These are phyloP conservation scores for Collichthys lucidus DNA, from an alignment of 2,113 vertebrate species.

Conservation along the genomic window DNA sequence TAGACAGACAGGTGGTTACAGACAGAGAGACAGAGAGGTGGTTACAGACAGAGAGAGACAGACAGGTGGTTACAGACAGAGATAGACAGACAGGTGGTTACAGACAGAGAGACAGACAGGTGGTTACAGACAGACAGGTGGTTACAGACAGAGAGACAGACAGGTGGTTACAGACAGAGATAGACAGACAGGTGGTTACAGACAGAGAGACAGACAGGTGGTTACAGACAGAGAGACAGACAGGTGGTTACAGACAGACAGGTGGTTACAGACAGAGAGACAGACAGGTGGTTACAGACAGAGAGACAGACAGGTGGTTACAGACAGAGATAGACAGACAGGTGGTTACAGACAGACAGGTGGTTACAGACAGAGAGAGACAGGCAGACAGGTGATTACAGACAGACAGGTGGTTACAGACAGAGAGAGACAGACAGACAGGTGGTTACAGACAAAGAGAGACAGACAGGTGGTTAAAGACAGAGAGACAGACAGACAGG, in stretches of 20 bases:
- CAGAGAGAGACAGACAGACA: not conserved
- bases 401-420: not conserved
- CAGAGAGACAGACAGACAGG: not conserved
- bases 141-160: no score
- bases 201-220: not conserved
- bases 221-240: conserved; percentile 10
- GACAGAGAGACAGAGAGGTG: no score
- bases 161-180: conserved; percentile 28
- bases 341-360: not conserved
- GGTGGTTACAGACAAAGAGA: no score
- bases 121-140: no score
- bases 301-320: not conserved
- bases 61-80: no score
- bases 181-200: not conserved
- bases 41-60: not conserved
- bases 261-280: no score
- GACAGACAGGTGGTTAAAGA: not conserved
- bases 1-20: not conserved
- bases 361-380: no score
- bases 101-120: conserved; percentile 3
- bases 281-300: conserved; percentile 31
- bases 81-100: not conserved
- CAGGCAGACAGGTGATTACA: no score
- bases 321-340: not conserved
- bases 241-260: no score